phyloP scores from a whole-genome alignment of 2,797 vertebrate genomes.

The Scolopax rusticola region DNA sequence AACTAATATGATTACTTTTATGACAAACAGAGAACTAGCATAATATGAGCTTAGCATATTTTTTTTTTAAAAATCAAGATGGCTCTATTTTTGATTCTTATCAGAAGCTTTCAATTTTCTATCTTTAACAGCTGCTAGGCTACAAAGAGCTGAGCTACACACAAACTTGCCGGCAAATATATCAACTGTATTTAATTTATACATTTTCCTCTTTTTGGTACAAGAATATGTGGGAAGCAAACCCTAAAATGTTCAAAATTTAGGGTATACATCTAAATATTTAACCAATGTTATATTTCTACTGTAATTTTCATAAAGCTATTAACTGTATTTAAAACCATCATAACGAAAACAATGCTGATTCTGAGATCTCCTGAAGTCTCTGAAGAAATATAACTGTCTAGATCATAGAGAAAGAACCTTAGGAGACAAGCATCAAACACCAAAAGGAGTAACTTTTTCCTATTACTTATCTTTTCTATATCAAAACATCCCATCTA shows the following conservation, averaged over 20 bases:
- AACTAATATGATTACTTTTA: constrained; percentile 45
- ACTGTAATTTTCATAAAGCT: not conserved
- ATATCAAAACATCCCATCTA: not conserved
- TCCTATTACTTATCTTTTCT: not conserved
- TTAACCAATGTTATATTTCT: not conserved
- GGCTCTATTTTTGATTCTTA: constrained; percentile 1
- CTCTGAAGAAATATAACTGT: not conserved
- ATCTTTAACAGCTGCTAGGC: not conserved
- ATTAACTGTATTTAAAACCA: not conserved
- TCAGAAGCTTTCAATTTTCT: not conserved
- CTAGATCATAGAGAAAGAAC: not conserved
- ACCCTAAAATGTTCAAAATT: not conserved
- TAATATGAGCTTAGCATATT: not conserved
- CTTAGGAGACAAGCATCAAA: not conserved
- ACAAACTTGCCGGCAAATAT: not conserved
- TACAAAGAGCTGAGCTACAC: not conserved
- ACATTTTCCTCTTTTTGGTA: not conserved
- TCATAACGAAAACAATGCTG: not conserved
- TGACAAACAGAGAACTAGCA: constrained; percentile 12
- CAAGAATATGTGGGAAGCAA: not conserved
- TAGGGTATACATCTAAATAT: not conserved
- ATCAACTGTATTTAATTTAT: not conserved
- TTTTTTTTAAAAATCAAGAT: not conserved
- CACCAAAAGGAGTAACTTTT: not conserved
- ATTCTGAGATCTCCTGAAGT: not conserved